Base-by-base conservation (phyloP, 1,140 invertebrate species). In the Ganaspis sp. region DNA sequence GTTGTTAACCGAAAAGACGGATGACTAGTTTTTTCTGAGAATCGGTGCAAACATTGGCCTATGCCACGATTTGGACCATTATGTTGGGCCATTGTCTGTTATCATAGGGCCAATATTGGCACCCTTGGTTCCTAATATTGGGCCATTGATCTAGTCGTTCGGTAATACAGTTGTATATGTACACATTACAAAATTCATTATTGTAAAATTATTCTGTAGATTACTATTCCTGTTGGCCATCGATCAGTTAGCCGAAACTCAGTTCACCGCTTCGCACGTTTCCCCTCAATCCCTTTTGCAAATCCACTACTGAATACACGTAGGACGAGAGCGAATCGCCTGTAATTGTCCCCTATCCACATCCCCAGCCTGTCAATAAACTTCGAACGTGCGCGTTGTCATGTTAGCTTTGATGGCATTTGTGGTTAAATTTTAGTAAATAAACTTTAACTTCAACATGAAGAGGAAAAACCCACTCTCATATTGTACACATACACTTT, bases 331-430 rank as follows among this genome's bases (percentile, higher is more conserved):
- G 58, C 58, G 21, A 64, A 64, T 64, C 58, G 58, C 23, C 58
- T 64, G 21, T 64, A 64, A 64, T 64, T 64, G 23, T 64, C 58
- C 58, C 12, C 58, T 64, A 64, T 64, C 23, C 26, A 26, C 58
- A 64, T 64, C 58, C 23, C 26, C 23, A 29, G 29, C 15, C 58
- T 29, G 26, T 64, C 58, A 29, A 64, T 64, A 34, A 64, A 29
- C 23, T 29, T 26, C 23, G 58, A 64, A 64, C 58, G 58, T 64
- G 58, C 58, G 58, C 53, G 23, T 64, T 64, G 23, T 64, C 12
- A 64, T 64, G 23, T 64, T 23, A 26, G 15, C 11, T n/a, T n/a
- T 64, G 4, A 64, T 34, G 3, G 26, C 23, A 26, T n/a, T 64
- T 3, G 26, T 64, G 21, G 23, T 26, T 64, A 12, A 26, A 64